Percentiles rank a stretch among this genome's conserved stretches.
Evolutionary conservation across 2,888 invertebrate species (phyloP).

Genomic region (Ypsolopha sequella): DNA sequence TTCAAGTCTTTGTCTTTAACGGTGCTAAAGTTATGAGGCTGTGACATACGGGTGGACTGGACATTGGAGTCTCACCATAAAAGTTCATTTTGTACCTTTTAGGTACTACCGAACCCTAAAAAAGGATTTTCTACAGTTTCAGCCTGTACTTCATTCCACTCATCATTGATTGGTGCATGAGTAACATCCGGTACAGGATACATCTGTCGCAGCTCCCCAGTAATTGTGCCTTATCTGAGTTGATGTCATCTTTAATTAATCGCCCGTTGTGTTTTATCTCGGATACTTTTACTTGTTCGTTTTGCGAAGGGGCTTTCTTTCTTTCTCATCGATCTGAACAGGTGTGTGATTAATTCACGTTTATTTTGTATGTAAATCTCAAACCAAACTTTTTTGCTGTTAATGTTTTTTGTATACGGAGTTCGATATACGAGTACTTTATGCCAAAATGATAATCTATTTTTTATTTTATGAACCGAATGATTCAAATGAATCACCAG

Average conservation of each 20-base stretch:
- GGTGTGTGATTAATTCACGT: neutral
- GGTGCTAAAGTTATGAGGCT: too few species aligned
- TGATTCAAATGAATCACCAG: too few species aligned
- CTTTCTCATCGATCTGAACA: slow-evolving; percentile 7
- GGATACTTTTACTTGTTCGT: neutral
- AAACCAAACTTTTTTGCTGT: too few species aligned
- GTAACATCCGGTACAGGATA: slow-evolving; percentile 52
- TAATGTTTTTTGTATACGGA: neutral
- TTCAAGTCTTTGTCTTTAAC: too few species aligned
- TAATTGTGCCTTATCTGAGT: slow-evolving; percentile 22
- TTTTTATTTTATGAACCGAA: neutral
- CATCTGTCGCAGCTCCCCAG: slow-evolving; percentile 40
- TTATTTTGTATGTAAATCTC: too few species aligned
- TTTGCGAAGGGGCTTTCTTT: slow-evolving; percentile 7
- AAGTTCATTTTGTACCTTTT: too few species aligned
- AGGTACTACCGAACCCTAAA: too few species aligned
- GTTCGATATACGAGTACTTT: neutral
- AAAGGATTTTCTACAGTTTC: neutral
- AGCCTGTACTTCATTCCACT: neutral
- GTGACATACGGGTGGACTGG: too few species aligned
- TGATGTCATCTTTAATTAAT: slow-evolving; percentile 34
- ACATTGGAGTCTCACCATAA: too few species aligned
- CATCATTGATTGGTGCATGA: slow-evolving; percentile 31
- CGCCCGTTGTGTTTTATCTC: slow-evolving; percentile 20
- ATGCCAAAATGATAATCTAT: neutral